Conservation (phyloP, 2,113 vertebrate genomes). For the Azemiops feae region DNA sequence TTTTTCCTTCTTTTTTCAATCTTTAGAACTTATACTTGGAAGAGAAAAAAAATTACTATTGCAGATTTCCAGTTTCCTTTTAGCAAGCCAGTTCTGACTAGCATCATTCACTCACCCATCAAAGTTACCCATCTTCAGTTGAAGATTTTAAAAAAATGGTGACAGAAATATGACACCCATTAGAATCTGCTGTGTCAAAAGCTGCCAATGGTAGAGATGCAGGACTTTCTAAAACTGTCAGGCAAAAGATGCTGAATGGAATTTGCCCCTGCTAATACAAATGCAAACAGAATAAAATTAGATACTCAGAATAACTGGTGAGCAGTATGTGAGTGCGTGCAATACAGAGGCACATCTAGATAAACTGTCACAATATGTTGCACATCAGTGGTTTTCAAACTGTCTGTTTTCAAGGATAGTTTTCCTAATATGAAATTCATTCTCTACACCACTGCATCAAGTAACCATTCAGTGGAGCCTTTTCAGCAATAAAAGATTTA, state of each 20-base stretch:
- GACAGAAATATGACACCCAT: constrained; percentile 16
- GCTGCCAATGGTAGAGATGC: neutral
- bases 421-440: neutral
- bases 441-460: neutral
- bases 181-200: constrained; percentile 12
- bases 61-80: neutral
- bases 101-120: constrained; percentile 1
- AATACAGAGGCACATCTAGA: neutral
- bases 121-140: neutral
- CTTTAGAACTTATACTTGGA: neutral
- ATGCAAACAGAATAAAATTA: constrained; percentile 1
- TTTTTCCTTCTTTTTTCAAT: neutral
- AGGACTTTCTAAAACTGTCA: constrained; percentile 5
- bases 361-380: neutral
- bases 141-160: neutral
- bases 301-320: neutral
- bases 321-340: neutral
- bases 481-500: neutral
- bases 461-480: neutral
- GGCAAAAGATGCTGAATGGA: neutral
- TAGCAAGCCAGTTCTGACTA: neutral
- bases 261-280: neutral
- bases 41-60: neutral
- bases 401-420: neutral
- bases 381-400: neutral